These are phyloP conservation scores for Orchesella flavescens DNA, from an alignment of 2,888 invertebrate genomes.

Conservation along the genomic window DNA sequence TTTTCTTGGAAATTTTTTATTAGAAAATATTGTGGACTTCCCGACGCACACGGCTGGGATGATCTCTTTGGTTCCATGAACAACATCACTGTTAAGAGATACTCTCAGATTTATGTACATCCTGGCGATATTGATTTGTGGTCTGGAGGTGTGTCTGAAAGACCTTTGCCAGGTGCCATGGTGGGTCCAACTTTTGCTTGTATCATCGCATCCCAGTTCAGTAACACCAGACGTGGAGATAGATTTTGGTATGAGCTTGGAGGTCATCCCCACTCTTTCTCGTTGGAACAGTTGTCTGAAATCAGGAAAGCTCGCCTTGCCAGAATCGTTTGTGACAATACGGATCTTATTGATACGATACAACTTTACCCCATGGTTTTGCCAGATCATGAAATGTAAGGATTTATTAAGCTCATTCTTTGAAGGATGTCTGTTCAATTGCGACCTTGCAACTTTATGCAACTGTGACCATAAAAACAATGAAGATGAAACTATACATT, in stretches of 20 bases:
- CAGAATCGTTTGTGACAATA: conserved; percentile 91
- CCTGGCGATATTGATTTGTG: conserved; percentile 94
- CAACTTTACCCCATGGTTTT: conserved; percentile 94
- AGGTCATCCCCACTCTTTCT: conserved; percentile 92
- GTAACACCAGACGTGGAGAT: conserved; percentile 90
- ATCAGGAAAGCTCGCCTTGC: conserved; percentile 87
- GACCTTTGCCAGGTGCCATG: conserved; percentile 91
- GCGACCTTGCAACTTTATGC: too few species aligned
- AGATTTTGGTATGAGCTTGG: conserved; percentile 96
- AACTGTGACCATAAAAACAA: too few species aligned
- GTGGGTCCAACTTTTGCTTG: conserved; percentile 96
- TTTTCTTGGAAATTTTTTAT: not conserved
- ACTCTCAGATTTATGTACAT: conserved; percentile 88
- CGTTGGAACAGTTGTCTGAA: conserved; percentile 87
- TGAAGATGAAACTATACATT: not conserved
- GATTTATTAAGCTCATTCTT: too few species aligned
- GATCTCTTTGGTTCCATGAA: conserved; percentile 91
- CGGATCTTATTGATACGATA: conserved; percentile 91
- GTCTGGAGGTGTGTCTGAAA: conserved; percentile 94
- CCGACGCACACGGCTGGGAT: conserved; percentile 84
- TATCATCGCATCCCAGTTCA: conserved; percentile 93
- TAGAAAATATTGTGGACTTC: conserved; percentile 89
- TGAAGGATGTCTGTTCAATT: too few species aligned
- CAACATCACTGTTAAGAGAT: conserved; percentile 88
- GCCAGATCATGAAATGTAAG: conserved; percentile 94